These are phyloP conservation scores for Allophyes oxyacanthae DNA, from an alignment of 2,888 invertebrate genomes.

Conservation along the genomic window DNA sequence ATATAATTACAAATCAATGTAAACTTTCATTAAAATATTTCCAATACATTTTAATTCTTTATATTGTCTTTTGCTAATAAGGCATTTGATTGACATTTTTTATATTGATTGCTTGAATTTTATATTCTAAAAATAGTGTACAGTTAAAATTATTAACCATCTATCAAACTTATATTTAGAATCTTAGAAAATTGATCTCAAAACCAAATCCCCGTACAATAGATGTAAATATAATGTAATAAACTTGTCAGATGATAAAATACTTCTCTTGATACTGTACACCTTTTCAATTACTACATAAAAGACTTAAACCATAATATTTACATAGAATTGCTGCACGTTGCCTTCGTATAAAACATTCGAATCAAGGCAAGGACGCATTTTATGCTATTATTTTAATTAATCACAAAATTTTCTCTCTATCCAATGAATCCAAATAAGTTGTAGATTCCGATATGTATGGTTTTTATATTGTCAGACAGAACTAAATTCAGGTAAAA, in stretches of 20 bases:
- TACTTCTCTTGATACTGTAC: conserved; percentile 4
- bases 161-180: neutral
- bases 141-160: conserved; percentile 9
- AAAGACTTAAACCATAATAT: conserved; percentile 49
- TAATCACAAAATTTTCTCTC: conserved; percentile 36
- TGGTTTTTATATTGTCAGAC: conserved; percentile 13
- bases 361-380: conserved; percentile 75
- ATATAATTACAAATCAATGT: conserved; percentile 48
- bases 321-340: conserved; percentile 56
- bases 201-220: neutral
- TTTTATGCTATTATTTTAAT: conserved; percentile 73
- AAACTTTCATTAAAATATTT: conserved; percentile 46
- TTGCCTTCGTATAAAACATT: conserved; percentile 38
- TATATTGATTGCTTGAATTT: conserved; percentile 25
- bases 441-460: conserved; percentile 52
- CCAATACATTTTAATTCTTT: conserved; percentile 24
- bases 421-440: conserved; percentile 36
- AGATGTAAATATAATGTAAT: neutral
- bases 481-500: conserved; percentile 15
- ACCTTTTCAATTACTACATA: conserved; percentile 23
- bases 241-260: conserved; percentile 11
- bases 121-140: conserved; percentile 46
- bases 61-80: conserved; percentile 72
- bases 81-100: conserved; percentile 70
- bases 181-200: no score